phyloP scores from a whole-genome alignment of 2,113 vertebrate genomes.

The Cinclus cinclus region DNA sequence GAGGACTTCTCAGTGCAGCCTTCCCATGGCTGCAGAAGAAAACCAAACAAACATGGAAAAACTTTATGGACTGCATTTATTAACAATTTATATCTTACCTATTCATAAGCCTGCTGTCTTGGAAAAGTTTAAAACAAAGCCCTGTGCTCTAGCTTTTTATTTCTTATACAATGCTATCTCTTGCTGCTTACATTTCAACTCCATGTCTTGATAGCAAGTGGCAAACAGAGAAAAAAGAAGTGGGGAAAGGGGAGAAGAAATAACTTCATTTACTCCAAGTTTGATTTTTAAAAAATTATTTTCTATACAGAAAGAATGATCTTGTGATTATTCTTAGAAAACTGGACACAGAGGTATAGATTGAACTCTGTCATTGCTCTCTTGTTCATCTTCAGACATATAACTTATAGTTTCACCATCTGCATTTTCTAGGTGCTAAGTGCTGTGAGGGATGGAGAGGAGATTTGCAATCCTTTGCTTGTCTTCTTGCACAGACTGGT shows the following conservation, averaged over 20 bases:
- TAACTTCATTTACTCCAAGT: neutral
- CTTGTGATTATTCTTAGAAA: neutral
- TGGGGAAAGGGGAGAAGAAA: neutral
- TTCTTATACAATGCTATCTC: neutral
- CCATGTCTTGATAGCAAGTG: neutral
- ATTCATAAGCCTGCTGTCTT: neutral
- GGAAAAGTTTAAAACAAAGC: neutral
- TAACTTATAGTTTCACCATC: neutral
- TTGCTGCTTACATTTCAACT: neutral
- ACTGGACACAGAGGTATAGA: neutral
- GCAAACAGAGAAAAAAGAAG: neutral
- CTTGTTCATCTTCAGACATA: neutral
- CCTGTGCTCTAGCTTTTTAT: neutral
- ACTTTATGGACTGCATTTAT: neutral
- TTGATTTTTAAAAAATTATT: neutral
- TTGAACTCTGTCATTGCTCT: neutral
- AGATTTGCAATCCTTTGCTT: neutral
- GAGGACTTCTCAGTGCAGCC: neutral
- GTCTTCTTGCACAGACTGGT: neutral
- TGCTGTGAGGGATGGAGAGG: neutral
- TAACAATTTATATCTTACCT: conserved; percentile 21
- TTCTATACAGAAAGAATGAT: neutral
- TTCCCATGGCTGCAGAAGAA: neutral
- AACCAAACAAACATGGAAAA: neutral
- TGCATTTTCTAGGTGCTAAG: neutral